Evolutionary conservation across 2,113 vertebrate species (phyloP), one percentile per base, ranked within the genome.

Genomic region (Pachyramphus minor): DNA sequence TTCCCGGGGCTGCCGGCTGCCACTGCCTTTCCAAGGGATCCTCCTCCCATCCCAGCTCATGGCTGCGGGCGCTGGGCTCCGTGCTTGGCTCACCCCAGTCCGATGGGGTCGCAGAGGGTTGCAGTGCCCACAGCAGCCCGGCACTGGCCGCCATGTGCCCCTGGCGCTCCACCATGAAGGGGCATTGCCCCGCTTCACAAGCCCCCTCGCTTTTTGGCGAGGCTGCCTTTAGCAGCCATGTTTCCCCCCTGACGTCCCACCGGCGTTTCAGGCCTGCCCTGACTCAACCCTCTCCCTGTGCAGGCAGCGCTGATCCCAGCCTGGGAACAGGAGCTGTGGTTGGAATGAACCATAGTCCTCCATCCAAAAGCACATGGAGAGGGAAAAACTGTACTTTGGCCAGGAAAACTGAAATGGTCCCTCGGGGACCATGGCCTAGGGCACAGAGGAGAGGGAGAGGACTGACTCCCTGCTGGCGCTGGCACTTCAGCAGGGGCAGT

Each of bases 151-250:
- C 87, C 9, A 0, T 16, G 39, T 13, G 50, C 30, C 56, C 6
- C 2, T 4, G 31, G 23, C 1, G 1, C 28, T 59, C 25, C 30
- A 0, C 58, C 11, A 0, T 0, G 3, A 4, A 56, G 10, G 4
- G 44, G 30, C n/a, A 11, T 12, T 6, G 5, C 25, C 11, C 0
- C 1, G 2, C 47, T 39, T 22, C 24, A 4, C 5, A 1, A 28
- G 47, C 13, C 5, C 6, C 28, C 22, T 71, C 56, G 4, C 5
- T 49, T 15, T 59, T 35, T 35, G 56, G 56, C n/a, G 22, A 35
- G 22, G n/a, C n/a, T 24, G 17, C 37, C 37, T 31, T 27, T 1
- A 11, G 74, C 41, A 16, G 59, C 77, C 1, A 0, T 28, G 4
- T 37, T 56, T 28, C 7, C 9, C 5, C 30, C 14, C 13, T 8